Base-by-base conservation (phyloP, 2,113 vertebrate species). In the Nibea albiflora region DNA sequence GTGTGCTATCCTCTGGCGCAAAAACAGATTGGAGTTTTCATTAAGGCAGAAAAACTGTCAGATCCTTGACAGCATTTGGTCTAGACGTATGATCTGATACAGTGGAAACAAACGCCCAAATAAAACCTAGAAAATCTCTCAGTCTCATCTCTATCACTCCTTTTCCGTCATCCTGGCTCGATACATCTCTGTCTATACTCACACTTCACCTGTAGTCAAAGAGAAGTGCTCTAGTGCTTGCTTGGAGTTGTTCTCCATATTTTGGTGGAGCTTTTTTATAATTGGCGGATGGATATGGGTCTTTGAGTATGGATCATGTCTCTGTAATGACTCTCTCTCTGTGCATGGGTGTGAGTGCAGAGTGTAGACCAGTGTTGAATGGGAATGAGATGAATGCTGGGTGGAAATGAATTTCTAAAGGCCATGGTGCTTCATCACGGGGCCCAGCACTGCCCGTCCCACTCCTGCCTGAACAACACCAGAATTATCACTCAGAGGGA, bases 361-460 rank as follows among this genome's bases (percentile, higher is more conserved):
- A 83, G 73, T 88, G 84, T 87, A 88, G 91, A 92, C 84, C 73
- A 84, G 88, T 80, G 78, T 85, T 87, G 94, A 95, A 93, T 94
- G 93, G 90, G 93, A 96, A 96, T 94, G 95, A 96, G 96, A 96
- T 92, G 92, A 91, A 94, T 91, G 94, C 94, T 93, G 91, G 93
- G 92, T 92, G 93, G 89, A 97, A 96, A 95, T 96, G 95, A 94
- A 95, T 93, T 96, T 96, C 95, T 96, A 96, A 97, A 97, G 95
- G 95, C 91, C 94, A 94, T 73, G 90, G 90, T 91, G 93, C 94
- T 95, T 95, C 92, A 96, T 95, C 95, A 92, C 93, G 49, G 88
- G 88, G 85, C 88, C 42, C 5, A 76, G 93, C 92, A 89, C 80
- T 78, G 89, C 74, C 91, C 84, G 93, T 92, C 95, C 94, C 89